Evolutionary conservation across 2,797 vertebrate genomes (phyloP).

Genomic region (Pelobates cultripes): DNA sequence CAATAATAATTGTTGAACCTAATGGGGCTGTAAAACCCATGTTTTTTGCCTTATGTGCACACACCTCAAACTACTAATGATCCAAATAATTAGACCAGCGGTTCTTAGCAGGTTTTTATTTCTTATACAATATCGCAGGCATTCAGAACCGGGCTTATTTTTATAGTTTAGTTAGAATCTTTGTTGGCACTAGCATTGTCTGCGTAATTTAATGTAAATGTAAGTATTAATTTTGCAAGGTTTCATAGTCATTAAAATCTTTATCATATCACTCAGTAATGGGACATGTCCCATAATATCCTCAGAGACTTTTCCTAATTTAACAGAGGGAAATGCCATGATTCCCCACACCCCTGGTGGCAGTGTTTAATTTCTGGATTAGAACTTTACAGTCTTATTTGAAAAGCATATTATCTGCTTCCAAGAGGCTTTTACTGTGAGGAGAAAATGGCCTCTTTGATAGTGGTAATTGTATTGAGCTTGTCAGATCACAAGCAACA

Average conservation of each 20-base stretch:
- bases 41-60: no score
- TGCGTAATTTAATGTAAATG: no score
- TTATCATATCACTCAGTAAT: not conserved
- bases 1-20: no score
- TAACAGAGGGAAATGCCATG: conserved; percentile 67
- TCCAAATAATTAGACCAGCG: no score
- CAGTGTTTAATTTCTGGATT: conserved; percentile 77
- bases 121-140: no score
- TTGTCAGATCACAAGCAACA: conserved; percentile 61
- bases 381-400: conserved; percentile 68
- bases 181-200: no score
- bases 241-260: not conserved
- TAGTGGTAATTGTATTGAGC: conserved; percentile 83
- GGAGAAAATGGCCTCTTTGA: conserved; percentile 76
- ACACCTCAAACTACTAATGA: no score
- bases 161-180: no score
- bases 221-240: no score
- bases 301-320: conserved; percentile 59
- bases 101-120: no score
- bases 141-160: no score
- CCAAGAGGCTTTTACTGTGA: conserved; percentile 71
- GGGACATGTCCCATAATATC: conserved; percentile 47
- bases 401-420: conserved; percentile 75
- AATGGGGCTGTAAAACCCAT: no score
- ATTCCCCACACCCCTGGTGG: conserved; percentile 70